phyloP scores from a whole-genome alignment of 2,113 vertebrate genomes.

The Nothobranchius furzeri region DNA sequence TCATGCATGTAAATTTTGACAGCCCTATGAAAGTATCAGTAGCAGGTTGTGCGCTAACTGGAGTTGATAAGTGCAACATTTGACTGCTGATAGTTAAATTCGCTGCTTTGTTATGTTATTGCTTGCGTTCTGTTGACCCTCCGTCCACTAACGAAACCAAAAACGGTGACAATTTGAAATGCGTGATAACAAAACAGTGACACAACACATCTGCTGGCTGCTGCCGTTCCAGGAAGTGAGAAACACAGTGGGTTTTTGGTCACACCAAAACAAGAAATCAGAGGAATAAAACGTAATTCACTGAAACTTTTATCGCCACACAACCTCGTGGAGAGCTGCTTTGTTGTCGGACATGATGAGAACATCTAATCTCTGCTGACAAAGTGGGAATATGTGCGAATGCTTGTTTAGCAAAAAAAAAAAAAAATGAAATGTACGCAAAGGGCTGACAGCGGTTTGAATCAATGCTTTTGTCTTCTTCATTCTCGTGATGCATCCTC shows the following conservation, averaged over 20 bases:
- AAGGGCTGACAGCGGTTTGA: background rate
- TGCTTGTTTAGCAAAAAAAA: background rate
- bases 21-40: background rate
- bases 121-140: background rate
- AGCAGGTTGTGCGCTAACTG: background rate
- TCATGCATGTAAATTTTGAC: background rate
- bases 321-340: background rate
- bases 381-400: background rate
- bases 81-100: background rate
- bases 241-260: background rate
- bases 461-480: background rate
- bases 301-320: background rate
- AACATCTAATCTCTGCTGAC: background rate
- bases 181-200: background rate
- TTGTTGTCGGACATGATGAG: background rate
- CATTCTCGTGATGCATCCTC: background rate
- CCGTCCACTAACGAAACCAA: background rate
- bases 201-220: conserved; percentile 4
- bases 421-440: background rate
- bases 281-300: background rate
- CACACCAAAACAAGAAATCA: background rate
- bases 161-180: background rate
- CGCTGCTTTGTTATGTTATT: background rate
- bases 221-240: background rate
- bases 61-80: background rate